These are phyloP conservation scores for Hydra vulgaris DNA, from an alignment of 30 jellyfish, hydroid and myxozoan species.

Conservation along the genomic window DNA sequence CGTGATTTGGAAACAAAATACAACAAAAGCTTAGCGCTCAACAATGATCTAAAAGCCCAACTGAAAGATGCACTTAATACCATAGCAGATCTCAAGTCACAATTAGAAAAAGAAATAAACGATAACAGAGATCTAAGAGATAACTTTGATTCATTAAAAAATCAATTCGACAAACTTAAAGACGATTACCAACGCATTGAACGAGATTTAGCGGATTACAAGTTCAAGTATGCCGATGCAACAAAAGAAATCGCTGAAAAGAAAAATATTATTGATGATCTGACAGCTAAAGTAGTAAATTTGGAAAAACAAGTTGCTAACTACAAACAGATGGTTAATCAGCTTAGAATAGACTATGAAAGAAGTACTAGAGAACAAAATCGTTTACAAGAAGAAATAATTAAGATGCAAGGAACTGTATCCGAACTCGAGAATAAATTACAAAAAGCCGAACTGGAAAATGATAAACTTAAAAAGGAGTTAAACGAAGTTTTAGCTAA, in stretches of 20 bases:
- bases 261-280: conserved; percentile 55
- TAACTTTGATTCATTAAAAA: conserved; percentile 41
- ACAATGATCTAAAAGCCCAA: conserved; percentile 68
- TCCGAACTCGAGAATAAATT: conserved; percentile 70
- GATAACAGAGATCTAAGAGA: conserved; percentile 76
- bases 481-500: conserved; percentile 48
- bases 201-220: conserved; percentile 78
- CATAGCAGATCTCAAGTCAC: conserved; percentile 58
- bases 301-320: conserved; percentile 60
- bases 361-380: conserved; percentile 77
- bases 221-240: conserved; percentile 77
- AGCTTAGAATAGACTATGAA: conserved; percentile 69
- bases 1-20: conserved; percentile 65
- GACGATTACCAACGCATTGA: conserved; percentile 66
- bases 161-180: conserved; percentile 41
- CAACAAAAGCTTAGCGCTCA: conserved; percentile 37
- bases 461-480: conserved; percentile 56
- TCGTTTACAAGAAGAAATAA: conserved; percentile 75
- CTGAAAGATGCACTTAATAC: conserved; percentile 30
- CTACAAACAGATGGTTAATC: conserved; percentile 60
- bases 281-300: conserved; percentile 45
- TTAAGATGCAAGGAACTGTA: conserved; percentile 43
- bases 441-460: conserved; percentile 64
- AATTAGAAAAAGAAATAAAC: conserved; percentile 47
- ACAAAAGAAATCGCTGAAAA: conserved; percentile 72